A percentile compares a stretch with the other conserved stretches of the same genome.
These are phyloP conservation scores for Drosophila maculinotata DNA, from an alignment of 2,888 invertebrate species.

Conservation along the genomic window DNA sequence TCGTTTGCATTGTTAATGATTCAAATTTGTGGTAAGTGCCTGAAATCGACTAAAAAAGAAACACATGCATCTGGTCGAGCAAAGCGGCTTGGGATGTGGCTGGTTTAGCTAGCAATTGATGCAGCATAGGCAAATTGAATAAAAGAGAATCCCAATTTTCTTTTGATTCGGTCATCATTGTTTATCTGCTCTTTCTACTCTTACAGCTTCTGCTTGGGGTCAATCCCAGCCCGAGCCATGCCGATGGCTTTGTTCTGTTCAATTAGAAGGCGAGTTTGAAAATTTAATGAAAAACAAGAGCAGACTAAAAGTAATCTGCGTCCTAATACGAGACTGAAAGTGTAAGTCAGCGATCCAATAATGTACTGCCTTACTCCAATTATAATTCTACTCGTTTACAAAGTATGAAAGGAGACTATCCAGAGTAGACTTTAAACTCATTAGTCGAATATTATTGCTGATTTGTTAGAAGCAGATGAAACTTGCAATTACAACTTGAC, in stretches of 20 bases:
- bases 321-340: too few species aligned
- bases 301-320: background rate
- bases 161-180: background rate
- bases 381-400: too few species aligned
- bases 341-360: too few species aligned
- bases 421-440: too few species aligned
- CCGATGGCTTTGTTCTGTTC: background rate
- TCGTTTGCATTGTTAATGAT: conserved; percentile 66
- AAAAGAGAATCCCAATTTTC: background rate
- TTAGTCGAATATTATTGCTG: background rate
- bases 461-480: background rate
- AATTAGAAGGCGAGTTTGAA: background rate
- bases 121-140: background rate
- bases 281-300: background rate
- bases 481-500: conserved; percentile 1
- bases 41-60: conserved; percentile 19
- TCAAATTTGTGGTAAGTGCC: conserved; percentile 61
- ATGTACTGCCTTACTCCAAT: too few species aligned
- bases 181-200: background rate
- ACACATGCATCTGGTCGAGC: conserved; percentile 5
- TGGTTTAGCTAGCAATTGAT: conserved; percentile 1
- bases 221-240: background rate
- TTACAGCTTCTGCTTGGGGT: background rate
- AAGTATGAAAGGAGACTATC: too few species aligned
- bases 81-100: background rate